Percentiles rank a stretch among this genome's conserved stretches.
phyloP scores from a whole-genome alignment of 2,888 invertebrate species.

The Panzeria rudis region DNA sequence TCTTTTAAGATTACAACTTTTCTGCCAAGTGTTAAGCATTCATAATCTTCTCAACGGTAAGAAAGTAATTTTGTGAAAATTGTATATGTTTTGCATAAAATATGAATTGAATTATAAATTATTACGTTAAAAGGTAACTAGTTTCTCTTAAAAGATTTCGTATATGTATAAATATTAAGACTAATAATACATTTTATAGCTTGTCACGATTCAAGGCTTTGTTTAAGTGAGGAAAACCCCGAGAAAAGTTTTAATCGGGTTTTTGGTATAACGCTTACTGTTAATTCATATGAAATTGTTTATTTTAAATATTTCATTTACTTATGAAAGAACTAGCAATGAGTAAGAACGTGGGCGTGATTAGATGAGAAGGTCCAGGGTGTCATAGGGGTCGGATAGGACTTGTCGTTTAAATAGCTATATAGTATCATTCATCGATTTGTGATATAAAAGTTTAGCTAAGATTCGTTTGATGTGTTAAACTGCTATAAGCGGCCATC shows the following conservation, averaged over 20 bases:
- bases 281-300: constrained; percentile 18
- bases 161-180: neutral
- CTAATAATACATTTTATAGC: neutral
- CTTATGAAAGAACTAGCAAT: neutral
- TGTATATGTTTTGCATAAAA: constrained; percentile 2
- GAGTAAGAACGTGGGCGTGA: neutral
- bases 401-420: too few relatives aligned
- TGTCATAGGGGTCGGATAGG: too few relatives aligned
- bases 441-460: too few relatives aligned
- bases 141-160: constrained; percentile 15
- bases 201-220: neutral
- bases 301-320: neutral
- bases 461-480: too few relatives aligned
- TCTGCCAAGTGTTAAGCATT: neutral
- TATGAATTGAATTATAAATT: constrained; percentile 13
- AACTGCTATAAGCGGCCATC: too few relatives aligned
- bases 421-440: too few relatives aligned
- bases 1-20: constrained; percentile 3
- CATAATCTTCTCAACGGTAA: neutral
- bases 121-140: neutral
- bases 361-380: too few relatives aligned
- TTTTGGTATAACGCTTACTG: constrained; percentile 6
- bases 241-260: constrained; percentile 46
- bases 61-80: neutral
- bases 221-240: neutral